Conservation (phyloP, 1,140 invertebrate species). For the Apis cerana region DNA sequence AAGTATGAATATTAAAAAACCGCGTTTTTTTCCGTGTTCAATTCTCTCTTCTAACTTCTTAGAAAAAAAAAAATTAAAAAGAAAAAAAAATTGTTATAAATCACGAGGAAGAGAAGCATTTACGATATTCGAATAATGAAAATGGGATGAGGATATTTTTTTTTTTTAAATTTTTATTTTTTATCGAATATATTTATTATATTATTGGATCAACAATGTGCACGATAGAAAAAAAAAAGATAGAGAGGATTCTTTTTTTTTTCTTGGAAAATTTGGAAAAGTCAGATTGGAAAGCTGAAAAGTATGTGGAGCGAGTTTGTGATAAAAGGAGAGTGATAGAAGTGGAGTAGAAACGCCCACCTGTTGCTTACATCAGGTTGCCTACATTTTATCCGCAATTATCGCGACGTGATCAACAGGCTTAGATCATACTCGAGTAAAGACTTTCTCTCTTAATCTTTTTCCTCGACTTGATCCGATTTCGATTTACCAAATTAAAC, state of each 20-base stretch:
- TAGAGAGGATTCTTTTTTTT: not conserved
- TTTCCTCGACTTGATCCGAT: not conserved
- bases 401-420: constrained; percentile 41
- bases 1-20: constrained; percentile 27
- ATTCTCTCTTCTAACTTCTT: too few species aligned
- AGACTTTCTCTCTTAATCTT: constrained; percentile 25
- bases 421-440: constrained; percentile 17
- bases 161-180: too few species aligned
- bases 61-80: not conserved
- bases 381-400: constrained; percentile 57
- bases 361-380: constrained; percentile 64
- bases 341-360: constrained; percentile 63
- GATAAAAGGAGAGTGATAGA: constrained; percentile 10
- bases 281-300: constrained; percentile 8
- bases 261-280: not conserved
- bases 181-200: too few species aligned
- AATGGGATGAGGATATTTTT: not conserved
- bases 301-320: too few species aligned
- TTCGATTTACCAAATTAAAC: not conserved
- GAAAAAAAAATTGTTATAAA: not conserved
- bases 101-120: not conserved
- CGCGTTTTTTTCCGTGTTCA: not conserved
- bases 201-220: too few species aligned
- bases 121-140: not conserved
- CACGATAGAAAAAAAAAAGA: not conserved